Percentiles rank a stretch among this genome's conserved stretches.
Evolutionary conservation across 1,140 invertebrate species (phyloP).

Genomic region (Macrotrachela quadricornifera): DNA sequence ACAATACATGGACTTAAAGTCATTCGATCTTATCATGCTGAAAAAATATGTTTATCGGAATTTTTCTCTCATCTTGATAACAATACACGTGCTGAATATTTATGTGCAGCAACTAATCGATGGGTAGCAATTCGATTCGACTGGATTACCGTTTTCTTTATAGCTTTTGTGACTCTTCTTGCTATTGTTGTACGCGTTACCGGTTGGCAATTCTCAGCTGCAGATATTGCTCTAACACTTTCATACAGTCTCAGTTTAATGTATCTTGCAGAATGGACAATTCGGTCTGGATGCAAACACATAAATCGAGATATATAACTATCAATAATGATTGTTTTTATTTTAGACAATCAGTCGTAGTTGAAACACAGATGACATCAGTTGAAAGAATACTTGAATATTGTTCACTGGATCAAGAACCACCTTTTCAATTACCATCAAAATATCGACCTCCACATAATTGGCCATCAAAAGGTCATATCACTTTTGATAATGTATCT

Average conservation of each 20-base stretch:
- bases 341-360: not conserved
- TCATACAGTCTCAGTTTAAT: constrained; percentile 52
- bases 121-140: constrained; percentile 65
- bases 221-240: constrained; percentile 49
- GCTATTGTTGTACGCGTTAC: constrained; percentile 26
- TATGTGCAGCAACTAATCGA: constrained; percentile 50
- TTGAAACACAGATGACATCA: constrained; percentile 56
- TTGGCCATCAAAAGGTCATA: constrained; percentile 4
- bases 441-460: not conserved
- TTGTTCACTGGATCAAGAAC: constrained; percentile 39
- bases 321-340: not conserved
- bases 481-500: constrained; percentile 6
- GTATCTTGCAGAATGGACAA: constrained; percentile 60
- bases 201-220: constrained; percentile 22
- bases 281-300: constrained; percentile 55
- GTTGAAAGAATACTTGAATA: constrained; percentile 62
- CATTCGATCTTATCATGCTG: constrained; percentile 53
- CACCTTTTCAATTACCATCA: too few relatives aligned
- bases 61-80: constrained; percentile 45
- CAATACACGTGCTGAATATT: constrained; percentile 34
- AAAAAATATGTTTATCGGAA: constrained; percentile 39
- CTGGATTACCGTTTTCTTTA: too few relatives aligned
- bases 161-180: too few relatives aligned
- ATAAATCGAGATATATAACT: constrained; percentile 35
- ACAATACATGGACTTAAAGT: constrained; percentile 67